Base-by-base conservation (phyloP, 2,797 vertebrate species). In the Masticophis lateralis region DNA sequence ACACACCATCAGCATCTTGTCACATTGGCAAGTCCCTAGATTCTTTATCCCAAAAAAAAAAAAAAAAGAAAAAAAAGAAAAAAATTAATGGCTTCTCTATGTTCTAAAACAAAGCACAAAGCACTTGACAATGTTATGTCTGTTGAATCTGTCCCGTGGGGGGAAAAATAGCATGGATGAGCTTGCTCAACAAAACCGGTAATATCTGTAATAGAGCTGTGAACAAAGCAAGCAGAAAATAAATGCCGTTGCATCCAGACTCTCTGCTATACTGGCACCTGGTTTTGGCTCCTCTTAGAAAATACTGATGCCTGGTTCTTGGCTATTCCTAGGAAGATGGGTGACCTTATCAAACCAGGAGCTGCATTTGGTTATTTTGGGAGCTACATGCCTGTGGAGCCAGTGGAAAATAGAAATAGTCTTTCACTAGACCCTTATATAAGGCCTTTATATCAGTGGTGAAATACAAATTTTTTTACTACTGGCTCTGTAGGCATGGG, bases 41-140 rank as follows among this genome's bases (percentile, higher is more conserved):
- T 51, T 87, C 13, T 13, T 69, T 92, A 89, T 93, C 93, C 91
- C 94, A 95, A 95, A 96, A 93, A 88, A 59, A n/a, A n/a, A n/a
- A n/a, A n/a, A n/a, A n/a, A n/a, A 6, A 51, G 2, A 51, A 1
- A 1, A 51, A 53, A 59, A 59, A 59, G 22, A 92, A 93, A 95
- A 94, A 95, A 94, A 91, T 87, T 94, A 96, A 94, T 0, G 1
- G 94, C 90, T 60, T 9, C 47, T 43, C 83, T 92, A 86, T 92
- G 94, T 94, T 95, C 93, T 87, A 22, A 79, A 93, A 88, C 63
- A 92, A 94, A 94, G 89, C 4, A 37, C 86, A 89, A 91, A 93
- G 18, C 27, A 55, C 69, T 89, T 91, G 18, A 93, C 66, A 92
- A 91, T 92, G 86, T 93, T 60, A n/a, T 69, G 94, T 18, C 3